Evolutionary conservation across 2,888 invertebrate species (phyloP).

Genomic region (Pyrochroa serraticornis): DNA sequence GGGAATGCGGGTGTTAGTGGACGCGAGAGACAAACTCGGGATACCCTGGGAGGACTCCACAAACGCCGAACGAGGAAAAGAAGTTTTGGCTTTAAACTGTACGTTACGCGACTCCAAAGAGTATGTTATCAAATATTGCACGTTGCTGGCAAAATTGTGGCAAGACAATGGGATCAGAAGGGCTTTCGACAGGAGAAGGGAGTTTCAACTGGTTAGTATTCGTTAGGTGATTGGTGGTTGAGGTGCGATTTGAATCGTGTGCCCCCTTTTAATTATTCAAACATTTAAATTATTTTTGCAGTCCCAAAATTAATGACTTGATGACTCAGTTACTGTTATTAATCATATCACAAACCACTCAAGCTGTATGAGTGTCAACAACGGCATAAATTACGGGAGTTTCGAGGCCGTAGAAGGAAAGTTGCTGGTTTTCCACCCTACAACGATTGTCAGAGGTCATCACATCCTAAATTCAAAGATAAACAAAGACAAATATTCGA

Average conservation of each 20-base stretch:
- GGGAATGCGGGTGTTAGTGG: conserved; percentile 96
- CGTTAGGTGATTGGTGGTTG: too few species aligned
- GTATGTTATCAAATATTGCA: conserved; percentile 84
- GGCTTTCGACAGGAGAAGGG: conserved; percentile 91
- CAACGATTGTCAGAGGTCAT: too few species aligned
- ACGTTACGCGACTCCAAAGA: conserved; percentile 72
- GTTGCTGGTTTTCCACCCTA: too few species aligned
- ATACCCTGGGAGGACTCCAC: conserved; percentile 88
- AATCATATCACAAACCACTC: too few species aligned
- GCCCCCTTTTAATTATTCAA: not conserved
- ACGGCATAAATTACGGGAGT: too few species aligned
- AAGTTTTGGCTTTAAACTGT: conserved; percentile 73
- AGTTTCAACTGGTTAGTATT: conserved; percentile 90
- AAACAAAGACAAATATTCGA: too few species aligned
- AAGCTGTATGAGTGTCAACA: too few species aligned
- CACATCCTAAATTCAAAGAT: too few species aligned
- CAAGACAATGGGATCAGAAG: conserved; percentile 86
- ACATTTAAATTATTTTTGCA: too few species aligned
- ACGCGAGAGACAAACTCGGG: conserved; percentile 91
- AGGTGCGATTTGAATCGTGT: not conserved
- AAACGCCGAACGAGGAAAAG: conserved; percentile 80
- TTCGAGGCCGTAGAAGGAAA: too few species aligned
- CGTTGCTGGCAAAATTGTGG: conserved; percentile 87
- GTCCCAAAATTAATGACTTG: too few species aligned
- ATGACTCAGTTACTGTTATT: too few species aligned